Evolutionary conservation across 1,140 invertebrate species (phyloP), one percentile per base, ranked within the genome.

Genomic region (Diorhabda carinulata): DNA sequence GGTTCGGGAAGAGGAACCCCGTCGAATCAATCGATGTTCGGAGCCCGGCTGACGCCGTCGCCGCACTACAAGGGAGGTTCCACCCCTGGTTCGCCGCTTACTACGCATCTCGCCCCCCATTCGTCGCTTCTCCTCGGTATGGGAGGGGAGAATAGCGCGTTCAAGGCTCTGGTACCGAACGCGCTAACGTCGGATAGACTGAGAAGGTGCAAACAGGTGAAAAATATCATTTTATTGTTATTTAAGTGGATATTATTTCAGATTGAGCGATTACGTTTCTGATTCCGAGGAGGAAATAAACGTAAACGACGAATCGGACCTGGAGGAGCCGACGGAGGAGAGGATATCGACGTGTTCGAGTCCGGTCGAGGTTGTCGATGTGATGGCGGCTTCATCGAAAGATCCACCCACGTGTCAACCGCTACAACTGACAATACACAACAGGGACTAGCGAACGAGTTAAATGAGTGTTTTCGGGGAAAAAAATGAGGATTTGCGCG

Each of bases 81-180:
- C 78, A 76, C 81, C 80, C 77, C 79, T 82, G 79, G 82, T 76
- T 79, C 82, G 67, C 79, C 76, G 69, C 75, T 74, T 77, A 78
- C 78, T 58, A 71, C 71, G 61, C 73, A 68, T 57, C 71, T 69
- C 56, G 59, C 66, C 61, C 52, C 52, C 63, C 65, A 68, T 64
- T 70, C 75, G 47, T 73, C 78, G 9, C 75, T 78, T 63, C 73
- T 78, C 43, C 77, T 78, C 43, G 78, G 80, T 66, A 93, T 93
- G 91, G 92, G 91, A 78, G 92, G 92, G 81, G 91, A 94, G 83
- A 91, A 93, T 86, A 92, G 91, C 79, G 92, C 92, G 2, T 94
- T 94, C 81, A 90, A 89, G 61, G 86, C 90, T n/a, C 86, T 91
- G 73, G 83, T 87, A 74, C 81, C 87, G 42, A 77, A 78, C 57